A percentile compares a stretch with the other conserved stretches of the same genome.
Evolutionary conservation across 2,113 vertebrate genomes (phyloP).

Genomic region (Prietella phreatophila): DNA sequence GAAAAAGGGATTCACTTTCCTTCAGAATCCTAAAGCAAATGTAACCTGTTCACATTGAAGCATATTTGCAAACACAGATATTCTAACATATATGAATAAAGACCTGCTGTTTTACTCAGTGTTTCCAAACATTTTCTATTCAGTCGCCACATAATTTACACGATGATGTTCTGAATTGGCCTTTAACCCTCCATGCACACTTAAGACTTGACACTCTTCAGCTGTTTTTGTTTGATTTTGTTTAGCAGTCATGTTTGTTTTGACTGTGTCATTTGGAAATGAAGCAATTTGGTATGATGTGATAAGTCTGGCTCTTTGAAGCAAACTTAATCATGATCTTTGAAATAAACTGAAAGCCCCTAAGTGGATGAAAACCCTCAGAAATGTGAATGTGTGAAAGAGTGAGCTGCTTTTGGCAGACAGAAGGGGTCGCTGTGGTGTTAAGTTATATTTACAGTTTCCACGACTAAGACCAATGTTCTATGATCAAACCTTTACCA

Average conservation of each 20-base stretch:
- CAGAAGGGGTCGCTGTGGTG: slow-evolving; percentile 75
- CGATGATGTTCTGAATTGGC: slow-evolving; percentile 19
- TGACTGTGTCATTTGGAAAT: slow-evolving; percentile 16
- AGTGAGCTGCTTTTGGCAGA: neutral
- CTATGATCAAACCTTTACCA: slow-evolving; percentile 36
- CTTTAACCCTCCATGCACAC: slow-evolving; percentile 10
- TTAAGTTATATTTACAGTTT: slow-evolving; percentile 32
- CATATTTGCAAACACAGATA: neutral
- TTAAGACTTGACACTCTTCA: neutral
- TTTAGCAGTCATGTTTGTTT: slow-evolving; percentile 27
- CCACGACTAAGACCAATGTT: neutral
- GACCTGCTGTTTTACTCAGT: neutral
- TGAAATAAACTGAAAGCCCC: slow-evolving; percentile 23
- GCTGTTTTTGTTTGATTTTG: slow-evolving; percentile 7
- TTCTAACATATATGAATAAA: neutral
- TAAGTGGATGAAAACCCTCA: slow-evolving; percentile 8
- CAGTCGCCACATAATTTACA: slow-evolving; percentile 2
- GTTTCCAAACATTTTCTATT: slow-evolving; percentile 33
- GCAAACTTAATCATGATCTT: slow-evolving; percentile 47
- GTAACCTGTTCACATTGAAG: neutral
- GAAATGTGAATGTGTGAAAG: neutral
- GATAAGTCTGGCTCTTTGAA: slow-evolving; percentile 23
- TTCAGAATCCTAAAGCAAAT: neutral
- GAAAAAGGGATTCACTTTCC: neutral
- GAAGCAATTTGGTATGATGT: slow-evolving; percentile 21